Conservation (phyloP, 92 coral and sea anemone genomes). For the Heteractis magnifica region DNA sequence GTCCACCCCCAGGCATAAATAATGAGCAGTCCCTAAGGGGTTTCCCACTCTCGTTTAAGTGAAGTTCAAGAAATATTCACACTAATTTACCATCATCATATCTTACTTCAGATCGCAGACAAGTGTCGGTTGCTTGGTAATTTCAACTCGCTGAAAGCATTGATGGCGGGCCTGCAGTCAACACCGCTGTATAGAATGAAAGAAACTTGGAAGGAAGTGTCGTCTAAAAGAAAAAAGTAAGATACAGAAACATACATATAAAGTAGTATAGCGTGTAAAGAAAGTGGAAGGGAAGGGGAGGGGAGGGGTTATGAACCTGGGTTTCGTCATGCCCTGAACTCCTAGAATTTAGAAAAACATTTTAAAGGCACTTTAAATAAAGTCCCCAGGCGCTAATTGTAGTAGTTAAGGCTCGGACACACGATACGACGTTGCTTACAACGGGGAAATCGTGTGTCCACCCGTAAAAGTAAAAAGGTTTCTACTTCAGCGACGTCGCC, state of each 20-base stretch:
- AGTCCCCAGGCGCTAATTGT: too few relatives aligned
- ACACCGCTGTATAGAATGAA: constrained; percentile 91
- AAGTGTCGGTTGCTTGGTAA: constrained; percentile 87
- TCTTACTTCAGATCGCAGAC: constrained; percentile 77
- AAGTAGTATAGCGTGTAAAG: background rate
- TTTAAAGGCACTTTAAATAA: too few relatives aligned
- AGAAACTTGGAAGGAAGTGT: constrained; percentile 95
- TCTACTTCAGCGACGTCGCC: too few relatives aligned
- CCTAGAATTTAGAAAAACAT: too few relatives aligned
- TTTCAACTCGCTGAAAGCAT: constrained; percentile 93
- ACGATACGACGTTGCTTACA: too few relatives aligned
- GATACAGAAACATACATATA: background rate
- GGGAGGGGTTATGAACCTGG: background rate
- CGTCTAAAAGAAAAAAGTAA: constrained; percentile 93
- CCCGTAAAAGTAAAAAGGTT: too few relatives aligned
- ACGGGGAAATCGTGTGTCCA: too few relatives aligned
- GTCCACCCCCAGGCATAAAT: too few relatives aligned
- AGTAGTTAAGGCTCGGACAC: too few relatives aligned
- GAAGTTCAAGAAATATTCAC: too few relatives aligned
- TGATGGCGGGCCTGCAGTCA: constrained; percentile 94
- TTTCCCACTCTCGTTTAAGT: too few relatives aligned
- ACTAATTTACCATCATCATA: background rate
- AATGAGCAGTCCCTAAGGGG: too few relatives aligned
- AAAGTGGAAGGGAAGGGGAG: background rate
- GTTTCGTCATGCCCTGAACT: background rate